Conservation (phyloP, 2,113 vertebrate species). For the Gobio gobio region DNA sequence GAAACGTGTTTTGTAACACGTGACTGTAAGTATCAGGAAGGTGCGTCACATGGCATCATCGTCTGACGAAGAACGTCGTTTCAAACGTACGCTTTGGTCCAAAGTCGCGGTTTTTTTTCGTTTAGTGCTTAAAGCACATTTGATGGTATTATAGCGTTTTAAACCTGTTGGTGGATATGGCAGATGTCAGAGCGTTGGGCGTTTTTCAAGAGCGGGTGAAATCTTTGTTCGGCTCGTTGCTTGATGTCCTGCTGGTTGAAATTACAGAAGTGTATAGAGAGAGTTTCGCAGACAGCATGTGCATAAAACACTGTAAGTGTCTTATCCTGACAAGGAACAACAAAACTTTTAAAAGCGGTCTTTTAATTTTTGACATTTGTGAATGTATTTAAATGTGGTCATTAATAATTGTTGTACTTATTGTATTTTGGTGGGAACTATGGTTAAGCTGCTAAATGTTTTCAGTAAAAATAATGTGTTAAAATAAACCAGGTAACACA, state of each 20-base stretch:
- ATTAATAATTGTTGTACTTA: too few species aligned
- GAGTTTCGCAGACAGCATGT: not conserved
- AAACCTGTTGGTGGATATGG: not conserved
- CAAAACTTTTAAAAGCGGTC: too few species aligned
- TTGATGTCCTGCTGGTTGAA: not conserved
- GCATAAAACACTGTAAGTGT: not conserved
- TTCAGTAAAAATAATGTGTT: too few species aligned
- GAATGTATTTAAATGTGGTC: too few species aligned
- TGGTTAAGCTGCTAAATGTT: too few species aligned
- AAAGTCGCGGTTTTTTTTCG: too few species aligned
- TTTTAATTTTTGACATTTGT: too few species aligned
- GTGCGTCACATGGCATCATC: not conserved
- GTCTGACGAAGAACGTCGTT: not conserved
- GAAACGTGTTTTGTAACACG: not conserved
- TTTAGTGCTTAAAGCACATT: too few species aligned
- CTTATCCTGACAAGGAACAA: too few species aligned
- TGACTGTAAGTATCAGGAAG: not conserved
- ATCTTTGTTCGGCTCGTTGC: not conserved
- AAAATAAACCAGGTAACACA: too few species aligned
- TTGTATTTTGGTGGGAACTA: too few species aligned
- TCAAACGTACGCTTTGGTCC: not conserved
- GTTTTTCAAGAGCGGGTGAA: conserved; percentile 10
- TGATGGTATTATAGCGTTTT: not conserved
- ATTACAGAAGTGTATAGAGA: not conserved
- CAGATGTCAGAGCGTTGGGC: not conserved